Percentiles rank a stretch among this genome's conserved stretches.
Evolutionary conservation across 2,113 vertebrate species (phyloP).

Genomic region (Mus pahari): DNA sequence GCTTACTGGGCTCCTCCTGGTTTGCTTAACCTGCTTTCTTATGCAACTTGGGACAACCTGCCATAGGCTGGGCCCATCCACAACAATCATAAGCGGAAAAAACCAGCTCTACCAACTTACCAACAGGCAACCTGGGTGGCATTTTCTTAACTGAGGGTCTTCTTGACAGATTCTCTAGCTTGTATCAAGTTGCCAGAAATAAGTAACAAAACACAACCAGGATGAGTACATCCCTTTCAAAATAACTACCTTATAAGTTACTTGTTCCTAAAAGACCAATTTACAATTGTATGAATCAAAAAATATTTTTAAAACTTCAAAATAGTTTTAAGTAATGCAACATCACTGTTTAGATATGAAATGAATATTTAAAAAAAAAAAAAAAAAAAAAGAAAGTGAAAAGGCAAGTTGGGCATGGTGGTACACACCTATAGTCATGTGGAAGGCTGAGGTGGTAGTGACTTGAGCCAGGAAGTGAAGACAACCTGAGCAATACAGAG

Average conservation of each 20-base stretch:
- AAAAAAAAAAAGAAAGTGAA: not conserved
- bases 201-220: not conserved
- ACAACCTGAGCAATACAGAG: not conserved
- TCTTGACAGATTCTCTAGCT: not conserved
- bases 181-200: not conserved
- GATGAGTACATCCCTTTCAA: not conserved
- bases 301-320: conserved; percentile 40
- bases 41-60: not conserved
- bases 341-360: not conserved
- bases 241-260: conserved; percentile 4
- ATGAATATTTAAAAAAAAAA: not conserved
- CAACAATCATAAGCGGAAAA: not conserved
- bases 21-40: not conserved
- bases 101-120: not conserved
- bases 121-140: not conserved
- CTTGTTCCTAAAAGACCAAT: conserved; percentile 36
- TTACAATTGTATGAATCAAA: conserved; percentile 41
- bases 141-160: not conserved
- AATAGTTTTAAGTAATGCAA: conserved; percentile 39
- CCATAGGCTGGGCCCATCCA: not conserved
- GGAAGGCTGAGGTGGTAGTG: not conserved
- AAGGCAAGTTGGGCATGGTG: not conserved
- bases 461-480: not conserved
- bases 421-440: not conserved
- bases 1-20: not conserved